A percentile compares a stretch with the other conserved stretches of the same genome.
These are phyloP conservation scores for Dendrolimus kikuchii DNA, from an alignment of 1,140 invertebrate species.

Conservation along the genomic window DNA sequence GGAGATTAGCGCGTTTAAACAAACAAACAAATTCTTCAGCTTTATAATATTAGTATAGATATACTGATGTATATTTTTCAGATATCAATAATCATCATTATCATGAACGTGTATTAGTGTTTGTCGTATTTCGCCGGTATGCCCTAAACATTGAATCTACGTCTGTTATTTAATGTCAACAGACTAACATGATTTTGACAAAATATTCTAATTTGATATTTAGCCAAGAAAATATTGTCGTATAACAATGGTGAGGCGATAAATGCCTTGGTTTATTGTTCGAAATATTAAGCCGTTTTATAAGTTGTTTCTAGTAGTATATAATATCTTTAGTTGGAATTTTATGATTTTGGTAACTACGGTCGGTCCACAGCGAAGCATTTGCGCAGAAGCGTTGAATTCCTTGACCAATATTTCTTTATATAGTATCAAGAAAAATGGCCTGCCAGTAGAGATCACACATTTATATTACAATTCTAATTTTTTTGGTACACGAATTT, in stretches of 20 bases:
- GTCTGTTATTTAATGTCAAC: constrained; percentile 3
- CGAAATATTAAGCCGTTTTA: constrained; percentile 11
- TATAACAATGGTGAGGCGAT: constrained; percentile 23
- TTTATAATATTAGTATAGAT: too few species aligned
- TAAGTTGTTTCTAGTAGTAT: constrained; percentile 13
- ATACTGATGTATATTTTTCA: too few species aligned
- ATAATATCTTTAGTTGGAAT: constrained; percentile 2
- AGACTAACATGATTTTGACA: constrained; percentile 16
- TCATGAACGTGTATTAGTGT: too few species aligned
- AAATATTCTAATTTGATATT: constrained; percentile 22
- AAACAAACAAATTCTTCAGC: too few species aligned
- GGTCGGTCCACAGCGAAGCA: not conserved
- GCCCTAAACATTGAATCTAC: too few species aligned
- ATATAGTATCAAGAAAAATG: constrained; percentile 57
- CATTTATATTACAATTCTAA: constrained; percentile 54
- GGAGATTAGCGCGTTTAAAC: too few species aligned
- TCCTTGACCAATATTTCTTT: constrained; percentile 59
- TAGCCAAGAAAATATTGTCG: constrained; percentile 27
- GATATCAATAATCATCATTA: too few species aligned
- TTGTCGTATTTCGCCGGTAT: too few species aligned
- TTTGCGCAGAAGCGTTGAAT: constrained; percentile 4
- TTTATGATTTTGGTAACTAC: not conserved
- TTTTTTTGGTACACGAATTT: constrained; percentile 57
- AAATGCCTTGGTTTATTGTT: constrained; percentile 28
- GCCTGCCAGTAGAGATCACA: constrained; percentile 43